Evolutionary conservation across 2,113 vertebrate species (phyloP).

Genomic region (Castor canadensis): DNA sequence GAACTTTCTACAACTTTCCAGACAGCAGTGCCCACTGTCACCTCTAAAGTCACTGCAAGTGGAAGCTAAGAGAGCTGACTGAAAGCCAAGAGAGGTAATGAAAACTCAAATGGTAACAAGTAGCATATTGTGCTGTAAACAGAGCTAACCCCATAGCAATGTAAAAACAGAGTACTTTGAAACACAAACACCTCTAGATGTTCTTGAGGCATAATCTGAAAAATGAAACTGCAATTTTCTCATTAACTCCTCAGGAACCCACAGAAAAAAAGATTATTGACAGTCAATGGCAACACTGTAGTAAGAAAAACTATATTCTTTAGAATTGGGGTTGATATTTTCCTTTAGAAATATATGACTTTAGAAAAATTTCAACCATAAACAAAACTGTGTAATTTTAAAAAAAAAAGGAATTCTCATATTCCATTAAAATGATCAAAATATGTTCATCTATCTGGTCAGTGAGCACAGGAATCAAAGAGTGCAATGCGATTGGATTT

Average conservation of each 20-base stretch:
- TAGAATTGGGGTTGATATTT: not conserved
- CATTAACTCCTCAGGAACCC: not conserved
- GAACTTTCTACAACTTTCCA: slow-evolving; percentile 19
- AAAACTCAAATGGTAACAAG: not conserved
- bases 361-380: not conserved
- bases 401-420: not conserved
- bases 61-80: not conserved
- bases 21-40: not conserved
- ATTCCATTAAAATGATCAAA: not conserved
- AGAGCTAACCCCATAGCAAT: not conserved
- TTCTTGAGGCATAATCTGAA: not conserved
- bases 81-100: not conserved
- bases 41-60: not conserved
- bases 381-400: too few species aligned
- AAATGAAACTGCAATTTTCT: not conserved
- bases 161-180: not conserved
- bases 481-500: not conserved
- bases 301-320: not conserved
- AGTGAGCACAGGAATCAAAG: not conserved
- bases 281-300: not conserved
- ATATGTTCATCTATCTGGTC: not conserved
- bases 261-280: not conserved
- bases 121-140: not conserved
- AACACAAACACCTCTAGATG: not conserved
- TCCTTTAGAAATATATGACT: not conserved